Evolutionary conservation across 1,140 invertebrate genomes (phyloP).

Genomic region (Philopotamus ludificatus): DNA sequence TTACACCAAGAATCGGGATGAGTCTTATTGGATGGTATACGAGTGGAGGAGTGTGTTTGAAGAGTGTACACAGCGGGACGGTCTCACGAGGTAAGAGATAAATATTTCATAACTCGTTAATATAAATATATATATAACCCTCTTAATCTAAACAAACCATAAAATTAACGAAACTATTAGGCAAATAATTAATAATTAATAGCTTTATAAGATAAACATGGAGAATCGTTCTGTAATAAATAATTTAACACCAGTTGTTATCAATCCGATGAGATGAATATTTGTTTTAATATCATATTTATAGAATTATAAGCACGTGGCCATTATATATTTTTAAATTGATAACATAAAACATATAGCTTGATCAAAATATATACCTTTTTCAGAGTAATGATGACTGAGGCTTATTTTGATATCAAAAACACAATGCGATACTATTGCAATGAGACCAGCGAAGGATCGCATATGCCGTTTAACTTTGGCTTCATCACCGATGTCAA

Average conservation of each 20-base stretch:
- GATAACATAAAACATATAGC: background rate
- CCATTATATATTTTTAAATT: too few relatives aligned
- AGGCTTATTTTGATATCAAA: constrained; percentile 60
- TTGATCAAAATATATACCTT: background rate
- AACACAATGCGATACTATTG: constrained; percentile 61
- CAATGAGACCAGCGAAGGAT: constrained; percentile 53
- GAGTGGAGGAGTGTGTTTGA: constrained; percentile 66
- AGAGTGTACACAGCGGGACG: constrained; percentile 53
- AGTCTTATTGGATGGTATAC: constrained; percentile 62
- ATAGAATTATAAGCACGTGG: too few relatives aligned
- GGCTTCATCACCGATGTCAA: constrained; percentile 58
- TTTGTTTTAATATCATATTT: too few relatives aligned
- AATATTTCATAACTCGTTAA: too few relatives aligned
- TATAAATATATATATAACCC: too few relatives aligned
- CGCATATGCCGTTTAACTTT: constrained; percentile 70
- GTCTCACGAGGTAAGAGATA: constrained; percentile 45
- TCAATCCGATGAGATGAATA: too few relatives aligned
- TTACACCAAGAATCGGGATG: constrained; percentile 61
- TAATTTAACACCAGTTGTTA: too few relatives aligned
- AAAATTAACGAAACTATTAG: too few relatives aligned
- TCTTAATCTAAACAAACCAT: too few relatives aligned
- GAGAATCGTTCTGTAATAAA: too few relatives aligned
- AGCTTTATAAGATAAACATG: too few relatives aligned
- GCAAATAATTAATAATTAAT: too few relatives aligned
- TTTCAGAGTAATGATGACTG: constrained; percentile 63